A percentile compares a stretch with the other conserved stretches of the same genome.
These are phyloP conservation scores for Xiphophorus hellerii DNA, from an alignment of 2,113 vertebrate species.

Conservation along the genomic window DNA sequence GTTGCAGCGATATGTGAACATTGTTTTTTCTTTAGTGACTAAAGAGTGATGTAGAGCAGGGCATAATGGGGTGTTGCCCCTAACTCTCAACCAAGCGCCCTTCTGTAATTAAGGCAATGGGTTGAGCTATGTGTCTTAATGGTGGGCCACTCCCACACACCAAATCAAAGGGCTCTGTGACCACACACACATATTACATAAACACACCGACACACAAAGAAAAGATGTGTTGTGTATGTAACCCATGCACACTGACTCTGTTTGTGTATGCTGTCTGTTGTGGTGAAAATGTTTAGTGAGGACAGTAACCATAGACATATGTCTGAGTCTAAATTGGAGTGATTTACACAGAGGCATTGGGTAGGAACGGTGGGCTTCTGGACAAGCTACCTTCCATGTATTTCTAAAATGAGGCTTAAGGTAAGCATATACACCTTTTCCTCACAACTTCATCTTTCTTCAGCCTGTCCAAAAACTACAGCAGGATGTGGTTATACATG, in stretches of 20 bases:
- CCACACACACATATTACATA: conserved; percentile 50
- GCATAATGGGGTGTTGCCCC: conserved; percentile 65
- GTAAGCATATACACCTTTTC: not conserved
- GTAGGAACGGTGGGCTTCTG: conserved; percentile 22
- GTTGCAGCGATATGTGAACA: conserved; percentile 39
- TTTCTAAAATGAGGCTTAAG: not conserved
- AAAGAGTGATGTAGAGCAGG: conserved; percentile 42
- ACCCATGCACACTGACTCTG: conserved; percentile 21
- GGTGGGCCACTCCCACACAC: conserved; percentile 59
- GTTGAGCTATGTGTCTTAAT: conserved; percentile 50
- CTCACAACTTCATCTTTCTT: not conserved
- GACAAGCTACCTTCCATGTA: not conserved
- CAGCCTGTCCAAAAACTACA: conserved; percentile 23
- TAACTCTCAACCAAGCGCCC: conserved; percentile 47
- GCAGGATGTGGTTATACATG: conserved; percentile 52
- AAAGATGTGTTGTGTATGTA: conserved; percentile 21
- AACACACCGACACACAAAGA: conserved; percentile 29
- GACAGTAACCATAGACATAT: conserved; percentile 34
- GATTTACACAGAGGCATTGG: conserved; percentile 43
- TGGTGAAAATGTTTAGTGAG: conserved; percentile 36
- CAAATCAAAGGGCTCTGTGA: conserved; percentile 70
- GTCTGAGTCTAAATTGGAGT: conserved; percentile 39
- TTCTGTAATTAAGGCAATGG: conserved; percentile 70
- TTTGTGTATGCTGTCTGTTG: conserved; percentile 44
- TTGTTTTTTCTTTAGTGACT: conserved; percentile 43